These are phyloP conservation scores for Dendrocincla fuliginosa DNA, from an alignment of 2,797 vertebrate genomes.

Conservation along the genomic window DNA sequence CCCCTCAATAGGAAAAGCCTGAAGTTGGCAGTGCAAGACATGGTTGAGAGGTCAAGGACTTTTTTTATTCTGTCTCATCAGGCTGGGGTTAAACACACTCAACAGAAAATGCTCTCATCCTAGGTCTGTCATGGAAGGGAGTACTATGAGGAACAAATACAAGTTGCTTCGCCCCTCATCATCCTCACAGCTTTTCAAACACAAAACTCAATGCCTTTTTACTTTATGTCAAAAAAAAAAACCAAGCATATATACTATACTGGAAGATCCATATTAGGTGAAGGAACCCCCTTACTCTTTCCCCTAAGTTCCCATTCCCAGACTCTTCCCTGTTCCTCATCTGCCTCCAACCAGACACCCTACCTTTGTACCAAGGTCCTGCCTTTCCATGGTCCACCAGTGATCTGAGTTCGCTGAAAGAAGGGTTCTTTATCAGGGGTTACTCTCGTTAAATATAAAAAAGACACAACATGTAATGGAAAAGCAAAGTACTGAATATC, in stretches of 20 bases:
- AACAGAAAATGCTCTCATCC: not conserved
- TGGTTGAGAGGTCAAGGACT: not conserved
- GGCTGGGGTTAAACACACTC: not conserved
- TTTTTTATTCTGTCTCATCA: not conserved
- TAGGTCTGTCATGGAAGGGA: not conserved
- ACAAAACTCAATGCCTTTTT: not conserved
- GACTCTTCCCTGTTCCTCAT: not conserved
- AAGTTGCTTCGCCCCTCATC: not conserved
- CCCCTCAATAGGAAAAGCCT: not conserved
- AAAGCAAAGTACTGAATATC: not conserved
- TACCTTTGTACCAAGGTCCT: not conserved
- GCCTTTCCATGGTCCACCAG: not conserved
- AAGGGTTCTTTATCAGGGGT: not conserved
- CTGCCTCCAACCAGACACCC: not conserved
- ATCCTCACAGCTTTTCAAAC: not conserved
- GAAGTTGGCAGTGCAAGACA: not conserved
- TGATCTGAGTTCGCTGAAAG: rapidly evolving
- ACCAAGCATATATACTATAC: not conserved
- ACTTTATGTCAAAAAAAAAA: not conserved
- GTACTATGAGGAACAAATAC: not conserved
- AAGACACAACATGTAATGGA: not conserved
- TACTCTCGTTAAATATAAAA: not conserved
- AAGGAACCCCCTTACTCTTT: not conserved
- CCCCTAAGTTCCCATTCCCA: not conserved
- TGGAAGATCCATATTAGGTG: not conserved